Base-by-base conservation (phyloP, 2,888 invertebrate species). In the Cremastobaeus sp. region DNA sequence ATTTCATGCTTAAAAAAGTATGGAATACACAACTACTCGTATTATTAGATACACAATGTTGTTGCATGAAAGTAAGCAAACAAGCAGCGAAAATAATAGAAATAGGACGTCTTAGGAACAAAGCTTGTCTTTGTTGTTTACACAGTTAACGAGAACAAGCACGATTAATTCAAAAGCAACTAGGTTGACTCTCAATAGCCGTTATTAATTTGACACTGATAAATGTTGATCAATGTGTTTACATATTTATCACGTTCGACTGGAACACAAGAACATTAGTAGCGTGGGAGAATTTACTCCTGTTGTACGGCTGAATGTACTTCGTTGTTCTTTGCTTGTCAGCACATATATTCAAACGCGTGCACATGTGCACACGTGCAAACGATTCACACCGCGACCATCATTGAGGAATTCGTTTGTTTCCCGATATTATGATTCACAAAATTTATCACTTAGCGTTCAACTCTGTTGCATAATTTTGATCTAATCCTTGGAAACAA, bases 151-250 rank as follows among this genome's bases (percentile, higher is more conserved):
- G 60, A 30, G 43, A 39, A 59, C 21, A 8, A 35, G 37, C 30
- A 25, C 59, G 37, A 68, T 68, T 68, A 68, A 68, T 68, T 52
- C 52, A 12, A 35, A 45, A 52, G 28, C 45, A 50, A 9, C 39
- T 45, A 21, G 50, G 52, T 50, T 68, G 35, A 68, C 55, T 47
- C 39, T 66, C 66, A 66, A 66, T 50, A 43, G 43, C 43, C 37
- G 35, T 54, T 70, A 74, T 74, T 71, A 75, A 75, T 66, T 75
- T 60, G 55, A 55, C 30, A 45, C 21, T 55, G 55, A 60, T 66
- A 39, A 65, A 71, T 55, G 71, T 66, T 71, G 66, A 75, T 75
- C 55, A 50, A 30, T 45, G 32, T 66, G 71, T 71, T 75, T 66
- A 55, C 59, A 66, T 52, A 66, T 69, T 64, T 69, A 74, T 74